Evolutionary conservation across 2,888 invertebrate genomes (phyloP), one percentile per base, ranked within the genome.

Genomic region (Heteromurus nitidus): DNA sequence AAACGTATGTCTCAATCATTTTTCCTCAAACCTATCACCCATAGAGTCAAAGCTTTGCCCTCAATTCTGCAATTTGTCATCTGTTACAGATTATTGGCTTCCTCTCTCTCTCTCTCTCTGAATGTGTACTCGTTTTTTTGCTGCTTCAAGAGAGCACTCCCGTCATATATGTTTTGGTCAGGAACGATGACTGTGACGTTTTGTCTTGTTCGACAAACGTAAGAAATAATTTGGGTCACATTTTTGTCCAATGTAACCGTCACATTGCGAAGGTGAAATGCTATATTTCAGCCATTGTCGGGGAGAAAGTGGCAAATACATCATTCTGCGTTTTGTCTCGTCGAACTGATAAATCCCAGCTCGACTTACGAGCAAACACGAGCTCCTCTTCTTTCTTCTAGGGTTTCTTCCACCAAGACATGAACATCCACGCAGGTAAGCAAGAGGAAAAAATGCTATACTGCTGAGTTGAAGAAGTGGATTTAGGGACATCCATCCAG

Each of bases 1-100:
- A 69, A 76, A 77, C 69, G 44, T 77, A 77, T 77, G 76, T 77
- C 76, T 77, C 68, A 77, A 77, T 77, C 76, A 77, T 77, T 77
- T 76, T 69, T 68, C 62, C 62, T 55, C 31, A 62, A 69, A 69
- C 68, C 68, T 77, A 77, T 69, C 76, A 69, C 69, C 60, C 31
- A 69, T 50, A 47, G 76, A 62, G 62, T 68, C 76, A 77, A 60
- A 67, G 11, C 47, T 47, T 68, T 69, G 69, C 76, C 68, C 76
- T 69, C 76, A 77, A 77, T 69, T 77, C 31, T 47, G 68, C 69
- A 69, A 77, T 77, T 77, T 77, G 69, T 77, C 76, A 77, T 68
- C 69, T 47, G 68, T 69, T 77, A 44, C 60, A 69, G 60, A 77
- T 77, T 77, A 77, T 69, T 77, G 62, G 60, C 76, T 77, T 69